Conservation (phyloP, 2,888 invertebrate species). For the Zygogramma bicolorata region DNA sequence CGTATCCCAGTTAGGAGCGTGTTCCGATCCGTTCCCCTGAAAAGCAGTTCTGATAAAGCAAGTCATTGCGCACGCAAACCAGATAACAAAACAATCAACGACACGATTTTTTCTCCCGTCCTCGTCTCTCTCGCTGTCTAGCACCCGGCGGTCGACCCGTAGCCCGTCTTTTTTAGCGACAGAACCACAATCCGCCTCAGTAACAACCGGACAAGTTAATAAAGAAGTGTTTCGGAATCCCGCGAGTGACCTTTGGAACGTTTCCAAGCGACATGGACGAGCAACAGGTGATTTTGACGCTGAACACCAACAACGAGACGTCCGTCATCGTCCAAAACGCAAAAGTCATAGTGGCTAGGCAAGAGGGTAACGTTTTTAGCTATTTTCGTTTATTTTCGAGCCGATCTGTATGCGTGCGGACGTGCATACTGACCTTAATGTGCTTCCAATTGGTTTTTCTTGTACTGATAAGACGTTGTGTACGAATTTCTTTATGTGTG, state of each 20-base stretch:
- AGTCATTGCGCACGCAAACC: conserved; percentile 34
- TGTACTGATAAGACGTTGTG: conserved; percentile 31
- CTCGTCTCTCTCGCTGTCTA: conserved; percentile 14
- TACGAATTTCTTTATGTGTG: conserved; percentile 14
- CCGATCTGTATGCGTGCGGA: neutral
- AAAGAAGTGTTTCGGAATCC: conserved; percentile 51
- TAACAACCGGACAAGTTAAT: conserved; percentile 38
- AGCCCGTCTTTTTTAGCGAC: neutral
- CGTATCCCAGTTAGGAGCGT: neutral
- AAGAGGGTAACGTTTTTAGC: conserved; percentile 42
- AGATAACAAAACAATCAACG: conserved; percentile 24
- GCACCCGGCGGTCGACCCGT: neutral
- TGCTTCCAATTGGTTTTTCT: conserved; percentile 30
- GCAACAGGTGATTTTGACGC: conserved; percentile 61
- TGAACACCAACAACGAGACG: conserved; percentile 55
- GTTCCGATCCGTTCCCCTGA: neutral
- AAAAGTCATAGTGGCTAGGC: conserved; percentile 48
- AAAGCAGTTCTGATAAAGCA: conserved; percentile 9
- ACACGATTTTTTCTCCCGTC: conserved; percentile 14
- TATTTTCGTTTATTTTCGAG: conserved; percentile 29
- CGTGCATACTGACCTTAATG: conserved; percentile 9
- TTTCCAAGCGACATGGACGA: conserved; percentile 57
- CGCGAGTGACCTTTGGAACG: conserved; percentile 55
- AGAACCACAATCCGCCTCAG: conserved; percentile 30
- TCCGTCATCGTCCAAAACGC: conserved; percentile 62